Conservation (phyloP, 1,140 invertebrate species). For the Periplaneta americana region DNA sequence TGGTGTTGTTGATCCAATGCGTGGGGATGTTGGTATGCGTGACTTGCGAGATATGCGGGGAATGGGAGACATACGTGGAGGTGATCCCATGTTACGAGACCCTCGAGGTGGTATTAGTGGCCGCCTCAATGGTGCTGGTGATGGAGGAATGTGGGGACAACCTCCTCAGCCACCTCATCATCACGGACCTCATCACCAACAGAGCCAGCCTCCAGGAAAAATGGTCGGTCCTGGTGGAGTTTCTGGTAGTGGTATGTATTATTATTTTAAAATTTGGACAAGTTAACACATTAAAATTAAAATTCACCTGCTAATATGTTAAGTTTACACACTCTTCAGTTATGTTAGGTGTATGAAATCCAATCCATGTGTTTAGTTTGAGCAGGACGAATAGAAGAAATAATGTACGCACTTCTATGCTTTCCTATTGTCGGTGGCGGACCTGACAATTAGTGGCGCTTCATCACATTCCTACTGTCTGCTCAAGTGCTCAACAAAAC, state of each 20-base stretch:
- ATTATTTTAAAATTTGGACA: too few relatives aligned
- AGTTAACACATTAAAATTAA: too few relatives aligned
- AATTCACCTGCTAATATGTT: too few relatives aligned
- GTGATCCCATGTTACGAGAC: constrained; percentile 55
- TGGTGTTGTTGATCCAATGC: constrained; percentile 19
- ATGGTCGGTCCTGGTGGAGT: constrained; percentile 32
- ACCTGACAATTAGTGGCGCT: too few relatives aligned
- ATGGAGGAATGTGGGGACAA: constrained; percentile 70
- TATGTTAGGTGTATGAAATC: too few relatives aligned
- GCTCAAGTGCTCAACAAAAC: too few relatives aligned
- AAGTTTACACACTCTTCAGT: too few relatives aligned
- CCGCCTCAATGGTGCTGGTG: constrained; percentile 34
- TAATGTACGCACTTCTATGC: too few relatives aligned
- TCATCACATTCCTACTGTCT: too few relatives aligned
- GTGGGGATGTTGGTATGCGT: neutral
- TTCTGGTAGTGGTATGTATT: neutral
- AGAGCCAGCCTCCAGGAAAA: constrained; percentile 39
- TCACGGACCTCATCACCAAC: constrained; percentile 42
- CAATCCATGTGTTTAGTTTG: too few relatives aligned
- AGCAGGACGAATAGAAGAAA: too few relatives aligned
- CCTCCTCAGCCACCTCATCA: constrained; percentile 48
- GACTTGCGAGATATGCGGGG: constrained; percentile 10
- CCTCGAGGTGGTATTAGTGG: constrained; percentile 52
- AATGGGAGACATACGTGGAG: constrained; percentile 27
- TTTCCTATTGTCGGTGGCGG: too few relatives aligned